A percentile compares a stretch with the other conserved stretches of the same genome.
phyloP scores from a whole-genome alignment of 2,113 vertebrate genomes.

The Synodontis membranacea region DNA sequence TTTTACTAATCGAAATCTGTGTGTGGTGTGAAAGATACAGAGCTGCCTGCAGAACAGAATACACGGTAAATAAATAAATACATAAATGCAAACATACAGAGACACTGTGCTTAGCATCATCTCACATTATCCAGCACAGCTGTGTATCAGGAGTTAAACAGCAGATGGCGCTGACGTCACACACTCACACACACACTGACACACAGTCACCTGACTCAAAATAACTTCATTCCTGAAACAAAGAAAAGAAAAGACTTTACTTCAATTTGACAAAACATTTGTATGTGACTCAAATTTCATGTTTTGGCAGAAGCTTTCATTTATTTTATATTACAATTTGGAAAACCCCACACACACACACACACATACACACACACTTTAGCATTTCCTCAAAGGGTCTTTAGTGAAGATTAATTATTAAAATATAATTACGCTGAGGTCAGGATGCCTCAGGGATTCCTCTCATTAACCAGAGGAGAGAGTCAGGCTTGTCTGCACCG shows the following conservation, averaged over 20 bases:
- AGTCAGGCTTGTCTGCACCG: not conserved
- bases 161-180: not conserved
- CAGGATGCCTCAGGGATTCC: not conserved
- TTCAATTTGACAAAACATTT: not conserved
- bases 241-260: not conserved
- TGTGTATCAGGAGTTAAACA: not conserved
- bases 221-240: not conserved
- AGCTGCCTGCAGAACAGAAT: not conserved
- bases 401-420: not conserved
- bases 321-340: not conserved
- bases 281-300: not conserved
- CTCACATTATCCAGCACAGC: not conserved
- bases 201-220: not conserved
- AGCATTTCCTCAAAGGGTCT: not conserved
- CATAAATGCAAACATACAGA: not conserved
- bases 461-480: not conserved
- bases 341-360: not conserved
- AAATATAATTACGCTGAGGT: conserved; percentile 1
- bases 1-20: not conserved
- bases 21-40: not conserved
- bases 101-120: not conserved
- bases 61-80: not conserved
- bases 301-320: not conserved
- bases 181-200: not conserved
- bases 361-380: not conserved